Base-by-base conservation (phyloP, 2,888 invertebrate genomes). In the Lepas anatifera region DNA sequence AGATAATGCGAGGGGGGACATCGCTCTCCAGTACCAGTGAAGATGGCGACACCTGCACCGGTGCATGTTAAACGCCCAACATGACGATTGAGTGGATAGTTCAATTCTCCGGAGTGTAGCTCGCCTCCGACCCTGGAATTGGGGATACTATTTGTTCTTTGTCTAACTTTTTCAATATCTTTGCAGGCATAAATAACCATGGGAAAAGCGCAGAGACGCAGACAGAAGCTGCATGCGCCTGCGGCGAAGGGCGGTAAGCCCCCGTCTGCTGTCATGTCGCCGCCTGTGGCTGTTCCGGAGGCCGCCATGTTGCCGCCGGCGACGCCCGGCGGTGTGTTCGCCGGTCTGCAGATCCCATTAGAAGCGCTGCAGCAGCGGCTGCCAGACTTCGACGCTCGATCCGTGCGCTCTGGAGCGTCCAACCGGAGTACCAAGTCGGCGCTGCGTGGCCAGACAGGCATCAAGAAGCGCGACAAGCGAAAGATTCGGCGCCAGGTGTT, bases 401-500 rank as follows among this genome's bases (percentile, higher is more conserved):
- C 58, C 4, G 58, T 58, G 50, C 50, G 50, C 27, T 10, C 50
- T 25, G 50, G n/a, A 7, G 27, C 27, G 27, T 69, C 69, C 41
- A n/a, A 63, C 32, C 69, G 64, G 64, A 69, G 69, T 46, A 64
- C 69, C 29, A 69, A 69, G 27, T 64, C 64, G 22, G 41, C 69
- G 16, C 29, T 64, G 46, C 46, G 64, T 16, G 69, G 66, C n/a
- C 58, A 58, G 58, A 22, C 58, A 2, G 58, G 22, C 35, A 48
- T 64, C n/a, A 69, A 43, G 35, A 69, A 69, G 35, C n/a, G 48
- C 10, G 69, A 69, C 32, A 63, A 66, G 22, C 22, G 69, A n/a
- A 69, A 69, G 46, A n/a, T 64, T 11, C 63, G 64, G 8, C 63
- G 46, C 18, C 46, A 69, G 46, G 37, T 35, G 18, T 37, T 69